These are phyloP conservation scores for Recurvirostra avosetta DNA, from an alignment of 2,113 vertebrate species.

Conservation along the genomic window DNA sequence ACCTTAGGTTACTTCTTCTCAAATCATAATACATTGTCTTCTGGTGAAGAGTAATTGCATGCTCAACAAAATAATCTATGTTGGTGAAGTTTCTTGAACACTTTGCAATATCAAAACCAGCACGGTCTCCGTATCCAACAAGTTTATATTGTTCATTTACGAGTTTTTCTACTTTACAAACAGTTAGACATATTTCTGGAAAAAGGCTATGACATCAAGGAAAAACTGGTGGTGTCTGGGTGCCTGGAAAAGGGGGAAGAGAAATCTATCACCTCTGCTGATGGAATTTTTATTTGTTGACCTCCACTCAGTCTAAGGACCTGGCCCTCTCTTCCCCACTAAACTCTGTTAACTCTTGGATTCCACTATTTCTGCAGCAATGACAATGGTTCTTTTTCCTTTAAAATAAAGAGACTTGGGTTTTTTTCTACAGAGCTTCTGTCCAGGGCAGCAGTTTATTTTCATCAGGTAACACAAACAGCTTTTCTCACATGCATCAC, in stretches of 20 bases:
- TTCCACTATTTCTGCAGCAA: background rate
- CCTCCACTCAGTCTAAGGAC: background rate
- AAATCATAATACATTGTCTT: rapidly evolving
- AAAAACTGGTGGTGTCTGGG: background rate
- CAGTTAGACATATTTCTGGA: background rate
- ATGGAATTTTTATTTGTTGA: background rate
- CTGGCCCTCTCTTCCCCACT: background rate
- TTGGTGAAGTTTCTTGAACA: background rate
- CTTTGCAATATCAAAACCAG: background rate
- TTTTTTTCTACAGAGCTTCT: background rate
- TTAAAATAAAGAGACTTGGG: background rate
- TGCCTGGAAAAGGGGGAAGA: background rate
- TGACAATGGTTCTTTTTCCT: background rate
- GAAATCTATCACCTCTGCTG: background rate
- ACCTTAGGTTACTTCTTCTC: background rate
- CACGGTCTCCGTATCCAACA: background rate
- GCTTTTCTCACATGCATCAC: background rate
- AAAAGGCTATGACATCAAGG: background rate
- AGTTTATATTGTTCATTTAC: background rate
- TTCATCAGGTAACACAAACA: background rate
- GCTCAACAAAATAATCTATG: background rate
- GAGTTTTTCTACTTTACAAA: background rate
- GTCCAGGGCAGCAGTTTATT: background rate
- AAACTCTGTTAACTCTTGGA: background rate
- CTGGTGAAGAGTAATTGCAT: background rate